Percentiles rank a stretch among this genome's conserved stretches.
Evolutionary conservation across 2,797 vertebrate species (phyloP).

Genomic region (Antennarius maculatus): DNA sequence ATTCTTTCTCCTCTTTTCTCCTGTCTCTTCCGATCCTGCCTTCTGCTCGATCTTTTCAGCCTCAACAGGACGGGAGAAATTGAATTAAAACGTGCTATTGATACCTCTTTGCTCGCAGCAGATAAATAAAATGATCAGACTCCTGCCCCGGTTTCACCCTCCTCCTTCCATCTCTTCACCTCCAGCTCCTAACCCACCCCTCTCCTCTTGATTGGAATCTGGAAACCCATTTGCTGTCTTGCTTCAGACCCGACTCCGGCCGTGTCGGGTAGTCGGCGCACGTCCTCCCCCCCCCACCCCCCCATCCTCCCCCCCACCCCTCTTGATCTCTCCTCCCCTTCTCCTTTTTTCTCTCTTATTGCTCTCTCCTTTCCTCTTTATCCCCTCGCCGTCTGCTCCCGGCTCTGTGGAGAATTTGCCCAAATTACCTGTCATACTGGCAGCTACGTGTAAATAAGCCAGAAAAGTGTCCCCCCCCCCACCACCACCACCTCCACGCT

Average conservation of each 20-base stretch:
- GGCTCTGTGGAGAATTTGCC: conserved; percentile 84
- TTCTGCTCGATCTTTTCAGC: conserved; percentile 69
- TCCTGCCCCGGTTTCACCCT: conserved; percentile 43
- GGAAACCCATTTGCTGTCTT: conserved; percentile 77
- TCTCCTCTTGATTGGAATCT: conserved; percentile 80
- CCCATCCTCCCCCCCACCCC: conserved; percentile 25
- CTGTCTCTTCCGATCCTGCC: conserved; percentile 49
- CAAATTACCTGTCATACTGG: conserved; percentile 88
- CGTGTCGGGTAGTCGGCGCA: conserved; percentile 76
- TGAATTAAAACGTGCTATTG: conserved; percentile 81
- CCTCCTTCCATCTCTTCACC: conserved; percentile 39
- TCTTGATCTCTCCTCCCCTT: conserved; percentile 12
- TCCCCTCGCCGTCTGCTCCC: conserved; percentile 77
- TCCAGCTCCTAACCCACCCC: conserved; percentile 40
- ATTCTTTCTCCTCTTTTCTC: conserved; percentile 29
- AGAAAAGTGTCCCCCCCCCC: conserved; percentile 62
- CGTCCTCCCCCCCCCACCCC: conserved; percentile 53
- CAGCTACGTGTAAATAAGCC: conserved; percentile 85
- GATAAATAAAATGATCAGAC: conserved; percentile 83
- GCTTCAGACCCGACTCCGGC: conserved; percentile 64
- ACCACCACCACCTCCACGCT: conserved; percentile 19
- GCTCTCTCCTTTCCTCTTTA: conserved; percentile 75
- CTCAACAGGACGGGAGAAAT: conserved; percentile 72
- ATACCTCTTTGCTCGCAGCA: conserved; percentile 70
- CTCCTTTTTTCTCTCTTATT: conserved; percentile 56